These are phyloP conservation scores for Lapara coniferarum DNA, from an alignment of 2,888 invertebrate species.

Conservation along the genomic window DNA sequence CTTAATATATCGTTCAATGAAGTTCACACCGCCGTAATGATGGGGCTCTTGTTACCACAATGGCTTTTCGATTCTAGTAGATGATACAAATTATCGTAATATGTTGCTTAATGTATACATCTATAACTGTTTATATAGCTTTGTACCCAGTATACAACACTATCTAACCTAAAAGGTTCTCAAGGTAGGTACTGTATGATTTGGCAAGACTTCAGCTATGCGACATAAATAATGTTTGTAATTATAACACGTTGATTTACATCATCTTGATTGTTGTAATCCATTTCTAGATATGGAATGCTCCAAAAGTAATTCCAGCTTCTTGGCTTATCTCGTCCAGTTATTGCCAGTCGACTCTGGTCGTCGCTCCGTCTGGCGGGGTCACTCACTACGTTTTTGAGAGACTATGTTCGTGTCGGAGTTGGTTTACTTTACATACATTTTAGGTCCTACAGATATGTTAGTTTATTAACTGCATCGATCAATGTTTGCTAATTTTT, in stretches of 20 bases:
- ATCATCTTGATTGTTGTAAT: not conserved
- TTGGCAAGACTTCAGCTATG: slow-evolving; percentile 1
- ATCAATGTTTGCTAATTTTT: too few relatives aligned
- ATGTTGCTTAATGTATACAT: slow-evolving; percentile 3
- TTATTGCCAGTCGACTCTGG: too few relatives aligned
- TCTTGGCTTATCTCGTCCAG: too few relatives aligned
- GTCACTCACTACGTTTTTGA: too few relatives aligned
- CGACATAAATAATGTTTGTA: not conserved
- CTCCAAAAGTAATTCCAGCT: too few relatives aligned
- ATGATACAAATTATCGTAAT: slow-evolving; percentile 25
- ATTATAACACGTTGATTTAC: not conserved
- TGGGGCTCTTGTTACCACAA: slow-evolving; percentile 16
- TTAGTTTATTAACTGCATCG: too few relatives aligned
- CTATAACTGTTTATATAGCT: not conserved
- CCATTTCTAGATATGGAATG: not conserved
- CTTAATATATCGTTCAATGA: slow-evolving; percentile 42
- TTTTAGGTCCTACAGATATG: too few relatives aligned
- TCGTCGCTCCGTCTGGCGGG: too few relatives aligned
- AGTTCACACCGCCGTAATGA: slow-evolving; percentile 29
- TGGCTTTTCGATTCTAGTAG: slow-evolving; percentile 15
- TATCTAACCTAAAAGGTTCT: not conserved
- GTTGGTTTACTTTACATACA: too few relatives aligned
- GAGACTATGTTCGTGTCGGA: too few relatives aligned
- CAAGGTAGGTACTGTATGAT: not conserved
- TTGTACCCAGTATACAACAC: not conserved